A percentile compares a stretch with the other conserved stretches of the same genome.
Evolutionary conservation across 2,797 vertebrate genomes (phyloP).

Genomic region (Eutrigla gurnardus): DNA sequence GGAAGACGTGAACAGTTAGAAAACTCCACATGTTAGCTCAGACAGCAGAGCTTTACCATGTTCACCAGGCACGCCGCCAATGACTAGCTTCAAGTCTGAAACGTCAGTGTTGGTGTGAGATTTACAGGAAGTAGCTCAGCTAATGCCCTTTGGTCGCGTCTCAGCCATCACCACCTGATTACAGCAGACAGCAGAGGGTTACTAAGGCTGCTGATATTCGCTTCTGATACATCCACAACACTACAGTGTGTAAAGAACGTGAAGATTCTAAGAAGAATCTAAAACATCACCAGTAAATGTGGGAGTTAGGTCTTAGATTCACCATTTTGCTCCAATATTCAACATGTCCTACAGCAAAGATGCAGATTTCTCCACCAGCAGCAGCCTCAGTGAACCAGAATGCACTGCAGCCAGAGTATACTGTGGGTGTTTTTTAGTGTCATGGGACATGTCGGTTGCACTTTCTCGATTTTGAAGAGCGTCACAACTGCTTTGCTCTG

Average conservation of each 20-base stretch:
- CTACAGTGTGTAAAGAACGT: neutral
- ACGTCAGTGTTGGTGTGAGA: neutral
- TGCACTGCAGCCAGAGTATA: neutral
- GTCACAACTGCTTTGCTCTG: neutral
- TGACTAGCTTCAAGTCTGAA: slow-evolving; percentile 1
- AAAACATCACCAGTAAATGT: neutral
- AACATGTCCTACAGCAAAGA: too few relatives aligned
- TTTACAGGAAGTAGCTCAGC: slow-evolving; percentile 5
- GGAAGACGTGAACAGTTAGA: neutral
- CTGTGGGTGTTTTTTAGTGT: slow-evolving; percentile 1
- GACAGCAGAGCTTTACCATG: neutral
- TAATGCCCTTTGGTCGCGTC: slow-evolving; percentile 47
- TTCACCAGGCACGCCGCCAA: neutral
- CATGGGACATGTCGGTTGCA: neutral
- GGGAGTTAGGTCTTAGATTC: neutral
- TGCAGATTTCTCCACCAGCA: neutral
- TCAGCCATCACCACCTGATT: slow-evolving; percentile 27
- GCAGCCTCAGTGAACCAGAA: slow-evolving; percentile 14
- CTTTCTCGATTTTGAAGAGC: neutral
- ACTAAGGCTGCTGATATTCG: neutral
- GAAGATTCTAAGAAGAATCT: neutral
- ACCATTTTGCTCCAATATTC: too few relatives aligned
- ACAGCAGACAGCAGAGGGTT: slow-evolving; percentile 1
- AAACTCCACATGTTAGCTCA: neutral
- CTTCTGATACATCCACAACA: neutral